Conservation (phyloP, 2,797 vertebrate genomes). For the Eulemur coronatus region DNA sequence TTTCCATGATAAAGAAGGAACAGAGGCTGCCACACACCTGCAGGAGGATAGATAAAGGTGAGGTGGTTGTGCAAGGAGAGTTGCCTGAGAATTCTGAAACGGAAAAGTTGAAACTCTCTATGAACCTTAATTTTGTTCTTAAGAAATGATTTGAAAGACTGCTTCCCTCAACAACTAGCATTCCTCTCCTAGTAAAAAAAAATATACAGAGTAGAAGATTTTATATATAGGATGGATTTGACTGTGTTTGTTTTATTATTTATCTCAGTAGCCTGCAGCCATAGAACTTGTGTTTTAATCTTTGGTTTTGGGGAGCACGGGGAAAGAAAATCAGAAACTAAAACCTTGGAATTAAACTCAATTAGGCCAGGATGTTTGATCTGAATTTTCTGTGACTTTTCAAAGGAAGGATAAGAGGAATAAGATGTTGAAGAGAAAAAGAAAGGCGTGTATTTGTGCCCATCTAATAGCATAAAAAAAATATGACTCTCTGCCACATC, state of each 20-base stretch:
- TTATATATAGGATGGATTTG: background rate
- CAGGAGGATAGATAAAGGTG: background rate
- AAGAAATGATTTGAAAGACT: background rate
- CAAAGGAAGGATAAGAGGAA: background rate
- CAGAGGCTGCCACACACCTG: background rate
- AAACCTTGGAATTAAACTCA: background rate
- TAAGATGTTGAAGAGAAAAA: background rate
- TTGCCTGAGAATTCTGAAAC: background rate
- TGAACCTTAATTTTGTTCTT: background rate
- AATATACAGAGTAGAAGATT: background rate
- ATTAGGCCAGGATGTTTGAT: background rate
- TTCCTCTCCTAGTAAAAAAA: constrained; percentile 16
- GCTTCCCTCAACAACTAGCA: background rate
- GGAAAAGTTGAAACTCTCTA: background rate
- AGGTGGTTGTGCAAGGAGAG: background rate
- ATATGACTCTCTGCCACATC: background rate
- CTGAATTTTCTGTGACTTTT: constrained; percentile 48
- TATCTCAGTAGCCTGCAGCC: background rate
- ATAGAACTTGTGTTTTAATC: constrained; percentile 12
- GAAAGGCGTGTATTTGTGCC: background rate
- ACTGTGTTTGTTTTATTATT: background rate
- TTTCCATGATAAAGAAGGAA: background rate
- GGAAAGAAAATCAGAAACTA: background rate
- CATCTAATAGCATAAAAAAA: background rate
- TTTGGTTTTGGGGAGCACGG: background rate